phyloP scores from a whole-genome alignment of 2,797 vertebrate genomes.

The Masticophis lateralis region DNA sequence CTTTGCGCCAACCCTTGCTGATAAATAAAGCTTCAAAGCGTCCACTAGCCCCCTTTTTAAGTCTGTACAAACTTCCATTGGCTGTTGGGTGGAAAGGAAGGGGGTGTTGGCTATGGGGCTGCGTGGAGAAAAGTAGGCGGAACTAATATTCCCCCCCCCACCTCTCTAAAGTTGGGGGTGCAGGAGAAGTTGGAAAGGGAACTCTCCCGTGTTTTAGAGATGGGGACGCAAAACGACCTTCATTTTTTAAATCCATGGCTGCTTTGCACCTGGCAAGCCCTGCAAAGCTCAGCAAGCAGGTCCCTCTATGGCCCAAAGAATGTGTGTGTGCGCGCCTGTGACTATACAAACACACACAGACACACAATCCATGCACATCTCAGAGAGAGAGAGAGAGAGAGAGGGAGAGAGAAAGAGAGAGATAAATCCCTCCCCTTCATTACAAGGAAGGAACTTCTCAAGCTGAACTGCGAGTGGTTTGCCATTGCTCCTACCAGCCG shows the following conservation, averaged over 20 bases:
- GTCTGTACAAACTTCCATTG: neutral
- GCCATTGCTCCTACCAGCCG: constrained; percentile 52
- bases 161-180: neutral
- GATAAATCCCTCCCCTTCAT: constrained; percentile 51
- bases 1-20: neutral
- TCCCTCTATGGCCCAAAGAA: neutral
- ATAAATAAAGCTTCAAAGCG: neutral
- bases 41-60: neutral
- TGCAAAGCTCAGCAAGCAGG: constrained; percentile 39
- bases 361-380: neutral
- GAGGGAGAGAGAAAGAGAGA: neutral
- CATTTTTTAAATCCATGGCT: neutral
- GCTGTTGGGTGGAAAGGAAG: neutral
- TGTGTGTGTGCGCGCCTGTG: neutral
- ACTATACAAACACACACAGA: neutral
- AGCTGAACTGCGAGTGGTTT: constrained; percentile 51
- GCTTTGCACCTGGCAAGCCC: neutral
- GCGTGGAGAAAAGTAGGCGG: neutral
- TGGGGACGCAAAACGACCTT: neutral
- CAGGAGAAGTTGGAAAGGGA: neutral
- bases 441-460: constrained; percentile 62
- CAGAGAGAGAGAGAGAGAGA: neutral
- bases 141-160: neutral
- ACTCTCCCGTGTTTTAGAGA: neutral
- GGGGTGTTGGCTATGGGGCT: accelerated